Percentiles rank a stretch among this genome's conserved stretches.
Evolutionary conservation across 2,797 vertebrate species (phyloP).

Genomic region (Tragopan temminckii): DNA sequence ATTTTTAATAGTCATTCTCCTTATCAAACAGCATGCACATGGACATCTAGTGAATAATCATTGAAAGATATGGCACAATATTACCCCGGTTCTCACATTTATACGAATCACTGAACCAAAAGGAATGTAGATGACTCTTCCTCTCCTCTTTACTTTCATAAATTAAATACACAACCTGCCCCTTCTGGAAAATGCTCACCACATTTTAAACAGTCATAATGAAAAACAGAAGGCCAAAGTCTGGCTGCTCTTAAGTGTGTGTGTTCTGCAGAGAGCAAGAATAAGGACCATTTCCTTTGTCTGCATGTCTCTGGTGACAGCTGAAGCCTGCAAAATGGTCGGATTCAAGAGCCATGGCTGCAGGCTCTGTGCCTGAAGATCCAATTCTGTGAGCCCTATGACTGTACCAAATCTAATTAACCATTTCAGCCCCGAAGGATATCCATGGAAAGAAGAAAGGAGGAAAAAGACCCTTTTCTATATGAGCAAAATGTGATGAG

Average conservation of each 20-base stretch:
- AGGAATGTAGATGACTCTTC: conserved; percentile 3
- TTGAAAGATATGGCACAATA: background rate
- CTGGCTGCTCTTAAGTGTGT: background rate
- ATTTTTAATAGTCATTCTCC: background rate
- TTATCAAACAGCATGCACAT: background rate
- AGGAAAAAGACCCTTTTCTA: fast-evolving
- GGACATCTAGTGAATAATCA: background rate
- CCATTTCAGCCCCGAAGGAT: background rate
- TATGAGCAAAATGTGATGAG: background rate
- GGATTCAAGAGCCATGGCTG: background rate
- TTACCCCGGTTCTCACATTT: background rate
- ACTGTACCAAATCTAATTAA: fast-evolving
- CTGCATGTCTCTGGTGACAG: background rate
- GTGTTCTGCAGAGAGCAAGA: background rate
- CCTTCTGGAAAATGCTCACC: conserved; percentile 50
- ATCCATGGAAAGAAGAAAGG: background rate
- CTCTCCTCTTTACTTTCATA: conserved; percentile 15
- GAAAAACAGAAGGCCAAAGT: conserved; percentile 66
- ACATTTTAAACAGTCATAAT: conserved; percentile 59
- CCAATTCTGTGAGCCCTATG: background rate
- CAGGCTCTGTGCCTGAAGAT: background rate
- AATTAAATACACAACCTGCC: conserved; percentile 45
- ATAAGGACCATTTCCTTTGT: conserved; percentile 42
- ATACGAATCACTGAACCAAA: background rate
- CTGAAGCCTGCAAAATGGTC: background rate